phyloP scores from a whole-genome alignment of 1,140 invertebrate genomes.

The Trypoxylus dichotomus region DNA sequence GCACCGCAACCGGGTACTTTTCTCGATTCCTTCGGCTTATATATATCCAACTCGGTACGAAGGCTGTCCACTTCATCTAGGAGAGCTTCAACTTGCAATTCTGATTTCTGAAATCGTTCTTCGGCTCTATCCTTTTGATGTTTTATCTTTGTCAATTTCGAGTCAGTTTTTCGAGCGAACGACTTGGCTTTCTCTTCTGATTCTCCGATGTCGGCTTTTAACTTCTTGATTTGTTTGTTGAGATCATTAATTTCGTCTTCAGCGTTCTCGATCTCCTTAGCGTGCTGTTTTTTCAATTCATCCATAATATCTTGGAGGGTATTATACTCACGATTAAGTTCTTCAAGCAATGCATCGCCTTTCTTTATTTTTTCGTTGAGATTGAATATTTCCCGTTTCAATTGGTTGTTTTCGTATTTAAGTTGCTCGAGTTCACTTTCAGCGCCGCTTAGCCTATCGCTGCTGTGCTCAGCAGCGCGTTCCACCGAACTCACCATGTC shows the following conservation, averaged over 20 bases:
- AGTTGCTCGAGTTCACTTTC: not conserved
- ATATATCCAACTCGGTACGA: not conserved
- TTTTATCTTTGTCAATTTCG: not conserved
- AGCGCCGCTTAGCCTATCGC: not conserved
- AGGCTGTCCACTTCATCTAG: not conserved
- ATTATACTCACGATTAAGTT: not conserved
- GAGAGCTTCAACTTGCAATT: not conserved
- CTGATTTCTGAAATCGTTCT: not conserved
- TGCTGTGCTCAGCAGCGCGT: not conserved
- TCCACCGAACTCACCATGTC: not conserved
- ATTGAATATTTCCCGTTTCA: not conserved
- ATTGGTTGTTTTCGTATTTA: not conserved
- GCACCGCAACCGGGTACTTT: slow-evolving; percentile 4
- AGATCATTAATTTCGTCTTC: not conserved
- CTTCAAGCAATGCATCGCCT: not conserved
- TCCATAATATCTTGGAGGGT: not conserved
- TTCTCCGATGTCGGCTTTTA: not conserved
- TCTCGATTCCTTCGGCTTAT: not conserved
- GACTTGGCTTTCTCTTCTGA: not conserved
- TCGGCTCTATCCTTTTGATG: not conserved
- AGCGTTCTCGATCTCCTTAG: not conserved
- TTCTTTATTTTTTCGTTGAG: slow-evolving; percentile 12
- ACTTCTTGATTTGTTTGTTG: not conserved
- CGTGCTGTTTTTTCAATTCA: not conserved
- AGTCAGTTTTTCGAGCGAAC: not conserved